Evolutionary conservation across 2,888 invertebrate species (phyloP), one percentile per base, ranked within the genome.

Genomic region (Neria commutata): DNA sequence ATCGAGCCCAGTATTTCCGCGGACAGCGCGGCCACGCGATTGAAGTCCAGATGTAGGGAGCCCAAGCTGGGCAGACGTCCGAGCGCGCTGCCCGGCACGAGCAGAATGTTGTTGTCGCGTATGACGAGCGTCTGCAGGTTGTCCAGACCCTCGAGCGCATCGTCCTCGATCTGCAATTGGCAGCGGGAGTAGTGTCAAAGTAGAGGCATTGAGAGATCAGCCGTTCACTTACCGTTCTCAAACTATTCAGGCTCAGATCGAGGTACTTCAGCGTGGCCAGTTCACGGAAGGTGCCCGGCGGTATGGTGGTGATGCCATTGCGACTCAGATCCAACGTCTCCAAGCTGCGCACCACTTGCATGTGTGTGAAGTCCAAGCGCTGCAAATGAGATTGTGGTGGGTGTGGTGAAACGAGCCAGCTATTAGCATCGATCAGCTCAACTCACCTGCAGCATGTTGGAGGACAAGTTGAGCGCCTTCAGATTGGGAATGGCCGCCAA

Each of bases 31-130:
- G 93, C 92, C 3, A 95, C 91, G 66, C 94, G 85, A 80, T 95
- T 95, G 78, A 89, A 94, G 66, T 94, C 93, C 62, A 95, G 81
- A 73, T 91, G 90, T 1, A 95, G 85, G 11, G 88, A 87, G 2
- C 87, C 85, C 2, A 94, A 82, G 50, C 87, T 88, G 0, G 92
- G 90, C 14, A 95, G 80, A n/a, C 91, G 87, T 6, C 91, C 90
- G 4, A 95, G 82, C 0, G 94, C 93, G 42, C 90, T 89, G 0
- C 92, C 91, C 0, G 95, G 95, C 40, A 95, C 89, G 1, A 93
- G 83, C 0, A 95, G 84, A 55, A 95, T 91, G 66, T 94, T 94
- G 81, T 95, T 95, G 78, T 95, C 95, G 69, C 90, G 88, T 10
- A 95, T 84, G 25, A 91, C 88, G 1, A 95, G 83, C 34, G 89